Conservation (phyloP, 2,797 vertebrate genomes). For the Periparus ater region DNA sequence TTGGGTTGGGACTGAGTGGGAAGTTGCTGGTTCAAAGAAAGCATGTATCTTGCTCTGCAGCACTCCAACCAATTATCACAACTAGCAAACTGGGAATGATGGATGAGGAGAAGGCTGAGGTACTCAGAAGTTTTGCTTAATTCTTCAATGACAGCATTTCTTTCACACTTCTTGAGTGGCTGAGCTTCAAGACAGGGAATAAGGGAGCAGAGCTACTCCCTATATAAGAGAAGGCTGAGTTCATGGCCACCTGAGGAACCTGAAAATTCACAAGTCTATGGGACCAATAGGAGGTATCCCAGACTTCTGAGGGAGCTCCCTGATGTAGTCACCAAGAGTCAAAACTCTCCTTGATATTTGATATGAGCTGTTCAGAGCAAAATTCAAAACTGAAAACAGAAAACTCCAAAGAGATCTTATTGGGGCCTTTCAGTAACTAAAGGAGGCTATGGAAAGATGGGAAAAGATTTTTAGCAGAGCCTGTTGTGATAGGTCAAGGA, state of each 20-base stretch:
- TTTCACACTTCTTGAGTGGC: fast-evolving
- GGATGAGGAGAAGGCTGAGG: not conserved
- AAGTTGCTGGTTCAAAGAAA: not conserved
- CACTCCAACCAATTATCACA: fast-evolving
- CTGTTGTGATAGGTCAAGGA: not conserved
- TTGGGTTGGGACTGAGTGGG: not conserved
- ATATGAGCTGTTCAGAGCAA: not conserved
- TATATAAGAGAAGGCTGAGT: not conserved
- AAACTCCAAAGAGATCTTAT: fast-evolving
- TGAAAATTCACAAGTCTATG: fast-evolving
- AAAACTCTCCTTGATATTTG: not conserved
- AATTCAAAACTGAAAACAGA: not conserved
- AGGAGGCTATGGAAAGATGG: not conserved
- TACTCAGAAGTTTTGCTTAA: not conserved
- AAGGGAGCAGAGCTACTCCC: not conserved
- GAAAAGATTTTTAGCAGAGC: not conserved
- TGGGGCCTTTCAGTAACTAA: not conserved
- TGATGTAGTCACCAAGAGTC: not conserved
- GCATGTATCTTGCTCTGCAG: fast-evolving
- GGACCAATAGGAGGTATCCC: not conserved
- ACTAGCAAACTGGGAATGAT: not conserved
- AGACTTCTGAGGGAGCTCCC: not conserved
- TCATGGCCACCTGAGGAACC: not conserved
- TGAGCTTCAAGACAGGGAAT: not conserved
- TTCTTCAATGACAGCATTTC: not conserved